Evolutionary conservation across 2,888 invertebrate genomes (phyloP), one percentile per base, ranked within the genome.

Genomic region (Drosophila monieri): DNA sequence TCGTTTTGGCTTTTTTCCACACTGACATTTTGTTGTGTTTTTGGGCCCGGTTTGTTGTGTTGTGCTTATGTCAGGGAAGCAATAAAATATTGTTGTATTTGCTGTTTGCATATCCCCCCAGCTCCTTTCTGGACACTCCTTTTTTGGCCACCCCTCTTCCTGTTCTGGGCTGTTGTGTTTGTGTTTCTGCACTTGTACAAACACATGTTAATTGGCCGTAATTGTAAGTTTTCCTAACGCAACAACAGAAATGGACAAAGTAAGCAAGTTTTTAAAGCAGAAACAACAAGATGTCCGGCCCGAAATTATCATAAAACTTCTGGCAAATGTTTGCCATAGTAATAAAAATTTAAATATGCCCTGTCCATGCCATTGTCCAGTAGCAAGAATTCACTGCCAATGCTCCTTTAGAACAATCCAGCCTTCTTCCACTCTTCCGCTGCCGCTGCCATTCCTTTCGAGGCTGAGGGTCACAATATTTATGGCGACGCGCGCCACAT

Each of bases 181-280:
- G 85, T 85, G 67, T 87, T 85, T 78, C 68, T 81, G 79, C 85
- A 85, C 71, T 81, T 88, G 79, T 78, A 76, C 85, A 85, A 85
- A 85, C 88, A 85, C 88, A 85, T 85, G 85, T 87, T 88, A 85
- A 85, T 85, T 87, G 88, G 85, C 74, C 87, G 80, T 87, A 87
- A 85, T 88, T 85, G 87, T 72, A 66, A 83, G 76, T 74, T 81
- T 87, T 75, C 60, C 59, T 56, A 73, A 77, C 68, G 61, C 70
- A 59, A 71, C 51, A 78, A 64, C 49, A 76, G 49, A 67, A 78
- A 73, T 84, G 76, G 81, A 74, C 70, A 76, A 73, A 58, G 68
- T 61, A 69, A 61, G 73, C 77, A 66, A 68, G 70, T 73, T 77
- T 78, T 69, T 64, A 60, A 72, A 57, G 68, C 61, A 73, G 52